These are phyloP conservation scores for Clanis bilineata DNA, from an alignment of 2,888 invertebrate species.

Conservation along the genomic window DNA sequence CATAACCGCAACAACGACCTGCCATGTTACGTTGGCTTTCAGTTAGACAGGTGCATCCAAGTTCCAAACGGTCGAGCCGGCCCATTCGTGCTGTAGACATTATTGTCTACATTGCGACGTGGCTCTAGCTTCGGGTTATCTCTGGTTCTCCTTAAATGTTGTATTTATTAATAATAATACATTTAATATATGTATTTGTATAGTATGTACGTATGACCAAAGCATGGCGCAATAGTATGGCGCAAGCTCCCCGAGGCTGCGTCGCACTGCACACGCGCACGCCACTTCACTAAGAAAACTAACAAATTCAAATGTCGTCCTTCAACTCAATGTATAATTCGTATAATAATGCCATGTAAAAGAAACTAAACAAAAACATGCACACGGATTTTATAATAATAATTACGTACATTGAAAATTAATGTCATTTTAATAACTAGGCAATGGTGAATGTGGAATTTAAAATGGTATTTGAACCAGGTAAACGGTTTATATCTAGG, in stretches of 20 bases:
- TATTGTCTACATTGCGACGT: too few relatives aligned
- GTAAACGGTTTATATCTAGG: too few relatives aligned
- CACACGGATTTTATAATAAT: too few relatives aligned
- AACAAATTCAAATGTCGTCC: slow-evolving; percentile 27
- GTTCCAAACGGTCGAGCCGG: too few relatives aligned
- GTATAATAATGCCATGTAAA: background rate
- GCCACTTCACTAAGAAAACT: slow-evolving; percentile 31
- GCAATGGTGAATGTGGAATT: background rate
- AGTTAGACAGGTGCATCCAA: too few relatives aligned
- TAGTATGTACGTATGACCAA: slow-evolving; percentile 34
- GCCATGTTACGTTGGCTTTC: too few relatives aligned
- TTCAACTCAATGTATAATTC: background rate
- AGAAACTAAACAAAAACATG: background rate
- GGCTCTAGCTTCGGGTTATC: too few relatives aligned
- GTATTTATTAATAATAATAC: slow-evolving; percentile 47
- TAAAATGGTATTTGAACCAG: background rate
- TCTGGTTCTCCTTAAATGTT: slow-evolving; percentile 27
- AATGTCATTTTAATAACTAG: slow-evolving; percentile 1
- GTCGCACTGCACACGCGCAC: slow-evolving; percentile 23
- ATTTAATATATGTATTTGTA: too few relatives aligned
- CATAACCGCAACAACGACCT: too few relatives aligned
- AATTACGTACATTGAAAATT: too few relatives aligned
- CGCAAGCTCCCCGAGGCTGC: slow-evolving; percentile 41
- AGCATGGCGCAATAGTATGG: slow-evolving; percentile 49
- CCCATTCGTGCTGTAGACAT: too few relatives aligned